These are phyloP conservation scores for Lemur catta DNA, from an alignment of 2,797 vertebrate genomes.

Conservation along the genomic window DNA sequence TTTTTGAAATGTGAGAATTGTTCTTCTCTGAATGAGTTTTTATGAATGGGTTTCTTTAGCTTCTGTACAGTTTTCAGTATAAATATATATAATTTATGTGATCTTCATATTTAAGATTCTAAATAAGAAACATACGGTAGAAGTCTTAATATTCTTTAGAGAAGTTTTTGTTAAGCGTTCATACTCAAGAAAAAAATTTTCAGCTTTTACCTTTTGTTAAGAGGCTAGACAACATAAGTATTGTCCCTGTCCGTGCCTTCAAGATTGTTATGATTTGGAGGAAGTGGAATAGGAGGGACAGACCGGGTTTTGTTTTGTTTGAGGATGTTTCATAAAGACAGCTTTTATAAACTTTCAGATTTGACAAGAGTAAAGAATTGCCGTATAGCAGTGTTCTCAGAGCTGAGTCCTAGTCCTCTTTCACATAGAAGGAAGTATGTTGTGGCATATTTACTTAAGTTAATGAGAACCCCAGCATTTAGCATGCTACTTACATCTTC, in stretches of 20 bases:
- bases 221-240: neutral
- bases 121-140: neutral
- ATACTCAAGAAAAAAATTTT: neutral
- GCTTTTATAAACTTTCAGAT: neutral
- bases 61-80: neutral
- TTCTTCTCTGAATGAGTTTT: conserved; percentile 3
- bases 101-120: conserved; percentile 12
- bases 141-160: neutral
- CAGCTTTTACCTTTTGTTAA: neutral
- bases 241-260: neutral
- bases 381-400: neutral
- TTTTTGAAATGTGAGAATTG: conserved; percentile 28
- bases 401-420: neutral
- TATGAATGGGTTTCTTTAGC: neutral
- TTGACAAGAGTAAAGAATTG: neutral
- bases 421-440: neutral
- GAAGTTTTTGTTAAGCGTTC: neutral
- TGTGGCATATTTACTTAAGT: neutral
- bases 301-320: conserved; percentile 16
- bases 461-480: neutral
- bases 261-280: neutral
- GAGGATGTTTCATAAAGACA: conserved; percentile 37
- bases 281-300: neutral
- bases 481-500: neutral
- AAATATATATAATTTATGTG: neutral